A percentile compares a stretch with the other conserved stretches of the same genome.
phyloP scores from a whole-genome alignment of 2,888 invertebrate species.

The Lepidocyrtoides sp. region DNA sequence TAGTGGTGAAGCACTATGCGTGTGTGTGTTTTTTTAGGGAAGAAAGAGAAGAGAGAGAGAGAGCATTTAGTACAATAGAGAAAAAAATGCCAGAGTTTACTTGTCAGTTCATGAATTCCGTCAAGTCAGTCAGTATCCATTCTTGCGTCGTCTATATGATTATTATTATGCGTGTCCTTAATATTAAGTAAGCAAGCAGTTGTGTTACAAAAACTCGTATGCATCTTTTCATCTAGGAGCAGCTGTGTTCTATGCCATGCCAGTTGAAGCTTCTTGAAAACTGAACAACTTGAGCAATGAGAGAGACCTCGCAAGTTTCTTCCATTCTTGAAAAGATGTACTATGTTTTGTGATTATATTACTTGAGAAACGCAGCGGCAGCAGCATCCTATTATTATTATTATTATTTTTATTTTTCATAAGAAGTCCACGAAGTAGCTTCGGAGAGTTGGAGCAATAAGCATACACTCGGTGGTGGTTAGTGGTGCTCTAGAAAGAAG shows the following conservation, averaged over 20 bases:
- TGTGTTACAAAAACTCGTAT: slow-evolving; percentile 43
- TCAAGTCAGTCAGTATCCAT: slow-evolving; percentile 54
- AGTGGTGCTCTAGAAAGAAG: slow-evolving; percentile 2
- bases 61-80: slow-evolving; percentile 34
- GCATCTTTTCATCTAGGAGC: slow-evolving; percentile 26
- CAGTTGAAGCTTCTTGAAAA: slow-evolving; percentile 46
- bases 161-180: slow-evolving; percentile 68
- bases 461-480: background rate
- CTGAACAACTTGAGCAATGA: slow-evolving; percentile 34
- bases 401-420: slow-evolving; percentile 11
- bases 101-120: slow-evolving; percentile 58
- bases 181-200: slow-evolving; percentile 57
- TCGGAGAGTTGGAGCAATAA: background rate
- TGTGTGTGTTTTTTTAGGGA: slow-evolving; percentile 1
- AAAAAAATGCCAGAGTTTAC: slow-evolving; percentile 41
- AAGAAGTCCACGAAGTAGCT: background rate
- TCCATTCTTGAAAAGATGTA: background rate
- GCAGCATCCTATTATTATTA: slow-evolving; percentile 27
- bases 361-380: background rate
- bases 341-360: slow-evolving; percentile 23
- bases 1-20: background rate
- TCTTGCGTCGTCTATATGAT: slow-evolving; percentile 47
- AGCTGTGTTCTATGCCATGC: slow-evolving; percentile 35
- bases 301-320: slow-evolving; percentile 20
- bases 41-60: background rate